Base-by-base conservation (phyloP, 2,888 invertebrate species). In the Drosophila tripunctata region DNA sequence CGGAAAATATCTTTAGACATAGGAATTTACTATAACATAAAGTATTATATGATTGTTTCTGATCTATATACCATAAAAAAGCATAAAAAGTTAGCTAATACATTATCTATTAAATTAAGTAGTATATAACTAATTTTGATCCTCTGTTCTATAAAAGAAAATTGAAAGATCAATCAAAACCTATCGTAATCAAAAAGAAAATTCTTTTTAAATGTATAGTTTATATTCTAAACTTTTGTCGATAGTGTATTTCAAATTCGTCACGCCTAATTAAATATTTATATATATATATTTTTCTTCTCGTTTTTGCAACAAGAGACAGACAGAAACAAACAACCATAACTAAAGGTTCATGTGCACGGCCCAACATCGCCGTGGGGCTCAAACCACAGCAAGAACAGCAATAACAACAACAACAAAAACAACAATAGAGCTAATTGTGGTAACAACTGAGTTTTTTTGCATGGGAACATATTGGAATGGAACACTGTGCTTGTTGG, bases 271-370 rank as follows among this genome's bases (percentile, higher is more conserved):
- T 27, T 19, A 14, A 17, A 35, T 4, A 2, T 44, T 30, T 41
- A 17, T 21, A 17, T 21, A 21, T 21, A 21, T 6, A 38, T 12
- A 33, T 47, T 44, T 55, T 17, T 38, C 12, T 40, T 54, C n/a
- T 27, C 15, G 40, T 31, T 41, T 56, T 55, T 15, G 51, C 55
- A 50, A 51, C 45, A 50, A 57, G 36, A 48, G n/a, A 14, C n/a
- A 27, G 38, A 41, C 36, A 52, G 15, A 22, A 41, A 41, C 30
- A 38, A 54, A 62, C 50, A 48, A 35, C 51, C 57, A 61, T 51
- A 66, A 69, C 68, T 80, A 74, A 86, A 77, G 69, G 78, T 87
- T 87, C 74, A 87, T 77, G 77, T 84, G 51, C 61, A 41, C 17
- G 57, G 75, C 40, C 15, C 24, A 44, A 40, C 51, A 57, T 35